Conservation (phyloP, 2,888 invertebrate genomes). For the Odontocerum albicorne region DNA sequence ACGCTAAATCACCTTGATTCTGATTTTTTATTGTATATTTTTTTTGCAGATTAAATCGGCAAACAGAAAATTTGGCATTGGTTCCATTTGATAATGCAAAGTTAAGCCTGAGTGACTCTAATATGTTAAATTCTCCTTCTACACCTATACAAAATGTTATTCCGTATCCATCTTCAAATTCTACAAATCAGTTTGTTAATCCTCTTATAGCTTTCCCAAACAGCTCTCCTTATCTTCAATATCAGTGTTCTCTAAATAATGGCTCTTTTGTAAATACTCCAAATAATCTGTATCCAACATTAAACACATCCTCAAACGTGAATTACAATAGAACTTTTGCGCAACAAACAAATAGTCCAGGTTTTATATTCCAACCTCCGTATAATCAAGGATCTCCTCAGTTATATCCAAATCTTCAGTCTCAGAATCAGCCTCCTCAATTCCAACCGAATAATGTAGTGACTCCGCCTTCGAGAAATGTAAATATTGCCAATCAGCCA, state of each 20-base stretch:
- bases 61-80: slow-evolving; percentile 49
- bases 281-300: slow-evolving; percentile 10
- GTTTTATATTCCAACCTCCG: slow-evolving; percentile 9
- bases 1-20: not conserved
- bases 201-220: slow-evolving; percentile 28
- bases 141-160: slow-evolving; percentile 20
- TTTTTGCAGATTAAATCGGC: slow-evolving; percentile 49
- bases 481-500: not conserved
- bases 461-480: not conserved
- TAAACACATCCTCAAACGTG: slow-evolving; percentile 1
- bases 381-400: not conserved
- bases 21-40: no score
- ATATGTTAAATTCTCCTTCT: slow-evolving; percentile 20
- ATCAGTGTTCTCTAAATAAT: slow-evolving; percentile 11
- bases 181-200: slow-evolving; percentile 21
- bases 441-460: not conserved
- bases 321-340: slow-evolving; percentile 1
- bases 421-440: not conserved
- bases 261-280: slow-evolving; percentile 1
- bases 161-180: slow-evolving; percentile 19
- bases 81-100: slow-evolving; percentile 23
- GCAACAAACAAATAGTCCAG: not conserved
- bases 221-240: slow-evolving; percentile 16
- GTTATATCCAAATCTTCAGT: slow-evolving; percentile 11
- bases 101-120: slow-evolving; percentile 27